Evolutionary conservation across 2,888 invertebrate species (phyloP).

Genomic region (Linnaemya vulpina): DNA sequence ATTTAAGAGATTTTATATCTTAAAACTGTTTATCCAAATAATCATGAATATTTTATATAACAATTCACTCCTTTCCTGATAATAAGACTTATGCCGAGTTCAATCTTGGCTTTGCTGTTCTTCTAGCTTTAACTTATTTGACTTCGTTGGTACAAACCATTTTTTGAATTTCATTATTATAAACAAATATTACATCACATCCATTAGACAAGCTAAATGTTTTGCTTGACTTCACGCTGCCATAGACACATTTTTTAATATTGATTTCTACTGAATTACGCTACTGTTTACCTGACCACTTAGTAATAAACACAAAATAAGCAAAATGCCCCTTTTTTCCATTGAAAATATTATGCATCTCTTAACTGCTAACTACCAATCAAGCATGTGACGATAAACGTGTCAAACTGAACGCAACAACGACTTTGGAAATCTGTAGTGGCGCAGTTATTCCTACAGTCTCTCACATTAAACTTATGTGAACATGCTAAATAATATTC

Average conservation of each 20-base stretch:
- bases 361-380: constrained; percentile 60
- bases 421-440: constrained; percentile 47
- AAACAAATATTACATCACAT: constrained; percentile 1
- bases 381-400: constrained; percentile 68
- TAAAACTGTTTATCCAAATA: too few species aligned
- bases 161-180: constrained; percentile 29
- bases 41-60: too few species aligned
- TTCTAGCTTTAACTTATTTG: too few species aligned
- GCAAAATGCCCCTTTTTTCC: constrained; percentile 48
- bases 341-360: constrained; percentile 45
- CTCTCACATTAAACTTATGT: constrained; percentile 26
- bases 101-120: too few species aligned
- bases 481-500: constrained; percentile 41
- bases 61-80: too few species aligned
- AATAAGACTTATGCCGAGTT: too few species aligned
- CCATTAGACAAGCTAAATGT: background rate
- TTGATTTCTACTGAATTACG: constrained; percentile 67
- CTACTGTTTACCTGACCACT: constrained; percentile 47
- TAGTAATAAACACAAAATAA: constrained; percentile 35
- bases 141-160: background rate
- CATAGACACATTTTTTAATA: background rate
- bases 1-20: too few species aligned
- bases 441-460: constrained; percentile 20
- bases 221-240: background rate
- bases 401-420: constrained; percentile 68